Percentiles rank a stretch among this genome's conserved stretches.
Evolutionary conservation across 2,797 vertebrate genomes (phyloP).

Genomic region (Pachyuromys duprasi): DNA sequence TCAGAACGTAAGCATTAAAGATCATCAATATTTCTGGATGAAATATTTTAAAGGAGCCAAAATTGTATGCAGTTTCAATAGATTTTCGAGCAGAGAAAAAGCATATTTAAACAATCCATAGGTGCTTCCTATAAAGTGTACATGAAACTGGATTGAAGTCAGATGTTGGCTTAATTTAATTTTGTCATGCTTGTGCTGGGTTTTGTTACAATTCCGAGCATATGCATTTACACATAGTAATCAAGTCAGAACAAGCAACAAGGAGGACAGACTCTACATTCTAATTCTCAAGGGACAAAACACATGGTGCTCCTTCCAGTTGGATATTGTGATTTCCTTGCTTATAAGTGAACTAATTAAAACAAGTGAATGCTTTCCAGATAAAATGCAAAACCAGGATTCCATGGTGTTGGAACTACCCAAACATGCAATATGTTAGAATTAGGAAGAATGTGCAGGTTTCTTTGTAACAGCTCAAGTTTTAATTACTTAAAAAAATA

Average conservation of each 20-base stretch:
- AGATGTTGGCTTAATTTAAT: constrained; percentile 64
- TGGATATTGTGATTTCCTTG: constrained; percentile 47
- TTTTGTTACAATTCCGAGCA: constrained; percentile 39
- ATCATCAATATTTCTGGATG: neutral
- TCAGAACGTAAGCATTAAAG: neutral
- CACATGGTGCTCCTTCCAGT: neutral
- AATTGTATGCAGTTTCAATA: neutral
- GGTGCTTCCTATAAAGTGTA: constrained; percentile 7
- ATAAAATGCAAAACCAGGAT: constrained; percentile 43
- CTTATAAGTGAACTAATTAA: constrained; percentile 49
- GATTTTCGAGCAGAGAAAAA: neutral
- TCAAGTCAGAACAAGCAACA: constrained; percentile 53
- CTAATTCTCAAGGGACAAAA: constrained; percentile 52
- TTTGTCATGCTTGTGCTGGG: constrained; percentile 24
- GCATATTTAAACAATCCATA: constrained; percentile 39
- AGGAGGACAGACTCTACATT: neutral
- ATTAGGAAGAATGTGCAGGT: neutral
- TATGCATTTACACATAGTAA: constrained; percentile 66
- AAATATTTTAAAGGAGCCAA: constrained; percentile 47
- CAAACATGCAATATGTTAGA: constrained; percentile 29
- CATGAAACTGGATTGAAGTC: constrained; percentile 65
- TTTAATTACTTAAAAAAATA: constrained; percentile 63
- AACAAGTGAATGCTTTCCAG: constrained; percentile 40
- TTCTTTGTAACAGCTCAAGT: constrained; percentile 34
- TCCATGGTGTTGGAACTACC: constrained; percentile 55